Base-by-base conservation (phyloP, 2,888 invertebrate species). In the Tipula unca region DNA sequence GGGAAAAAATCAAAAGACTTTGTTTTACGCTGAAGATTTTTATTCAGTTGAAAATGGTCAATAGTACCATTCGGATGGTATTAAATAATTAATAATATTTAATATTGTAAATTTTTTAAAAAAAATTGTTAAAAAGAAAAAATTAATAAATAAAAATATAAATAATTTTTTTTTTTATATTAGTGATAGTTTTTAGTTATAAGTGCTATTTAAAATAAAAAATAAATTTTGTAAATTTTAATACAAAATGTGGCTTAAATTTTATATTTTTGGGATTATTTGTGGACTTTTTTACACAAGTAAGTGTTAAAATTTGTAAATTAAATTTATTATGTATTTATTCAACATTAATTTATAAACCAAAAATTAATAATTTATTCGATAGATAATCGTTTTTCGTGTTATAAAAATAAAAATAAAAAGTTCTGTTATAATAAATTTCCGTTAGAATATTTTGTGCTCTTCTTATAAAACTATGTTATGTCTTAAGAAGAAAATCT, bases 21-120 rank as follows among this genome's bases (percentile, higher is more conserved):
- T n/a, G 20, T 17, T 36, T 36, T 36, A 20, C 84, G 20, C 36
- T 32, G 35, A 85, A 54, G 85, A 85, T 54, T 86, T 86, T 85
- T 85, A 87, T 87, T 88, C 87, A 88, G 88, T 88, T 87, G 88
- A 86, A 87, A 87, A 87, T 88, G 87, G 87, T 87, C 87, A 87
- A 86, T 87, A 87, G 87, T 87, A 87, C 87, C 86, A 87, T 87
- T 87, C 87, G 87, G 88, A 88, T 87, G 86, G 86, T 86, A 86
- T 36, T 84, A 32, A 36, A 36, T 84, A 36, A 39, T 8, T 36
- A 32, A 83, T 83, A 32, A 83, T n/a, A n/a, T 32, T 83, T 29
- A 83, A 83, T 32, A 82, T 82, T 29, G 17, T 2, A n/a, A 32
- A 32, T 35, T 85, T 35, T n/a, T n/a, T n/a, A n/a, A 86, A 86